Evolutionary conservation across 2,797 vertebrate genomes (phyloP), one percentile per base, ranked within the genome.

Genomic region (Geotrypetes seraphini): DNA sequence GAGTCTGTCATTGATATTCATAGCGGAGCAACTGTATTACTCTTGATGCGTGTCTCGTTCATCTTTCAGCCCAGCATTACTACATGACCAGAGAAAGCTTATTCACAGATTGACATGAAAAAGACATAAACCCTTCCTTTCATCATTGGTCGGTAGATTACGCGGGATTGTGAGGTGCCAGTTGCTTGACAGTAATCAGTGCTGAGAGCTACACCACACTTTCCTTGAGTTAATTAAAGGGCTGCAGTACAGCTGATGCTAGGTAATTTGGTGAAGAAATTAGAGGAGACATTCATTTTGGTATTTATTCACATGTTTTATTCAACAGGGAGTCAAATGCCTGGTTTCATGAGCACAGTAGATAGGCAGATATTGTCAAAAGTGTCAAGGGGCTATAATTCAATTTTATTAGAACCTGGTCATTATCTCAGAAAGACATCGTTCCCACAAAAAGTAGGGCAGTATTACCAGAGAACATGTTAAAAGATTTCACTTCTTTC

Each of bases 91-190:
- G 7, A 22, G 16, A 31, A 5, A 5, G 11, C 16, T 22, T 22
- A 25, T 15, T 17, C 15, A 11, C 0, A 0, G 4, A 7, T 7
- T 2, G 11, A 3, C 11, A 5, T 1, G 4, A 1, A 1, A n/a
- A n/a, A 21, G 11, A 10, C 2, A 11, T 5, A 31, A 3, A 12
- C 3, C 1, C 8, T 19, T 7, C 8, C 12, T 10, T 6, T 3
- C 4, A 13, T 13, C 19, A 4, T 12, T 5, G 22, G 14, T 18
- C 3, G 3, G 9, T 10, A 19, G 10, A 31, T 12, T 24, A 5
- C 7, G 4, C 7, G 8, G 16, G 15, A 25, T 14, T 22, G 36
- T 33, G 26, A 25, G 25, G 7, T 8, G 37, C 14, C 11, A 22
- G 21, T 25, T 50, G 24, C 18, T 12, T 16, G 26, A 15, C 7